Evolutionary conservation across 2,797 vertebrate genomes (phyloP), one percentile per base, ranked within the genome.

Genomic region (Meda fulgida): DNA sequence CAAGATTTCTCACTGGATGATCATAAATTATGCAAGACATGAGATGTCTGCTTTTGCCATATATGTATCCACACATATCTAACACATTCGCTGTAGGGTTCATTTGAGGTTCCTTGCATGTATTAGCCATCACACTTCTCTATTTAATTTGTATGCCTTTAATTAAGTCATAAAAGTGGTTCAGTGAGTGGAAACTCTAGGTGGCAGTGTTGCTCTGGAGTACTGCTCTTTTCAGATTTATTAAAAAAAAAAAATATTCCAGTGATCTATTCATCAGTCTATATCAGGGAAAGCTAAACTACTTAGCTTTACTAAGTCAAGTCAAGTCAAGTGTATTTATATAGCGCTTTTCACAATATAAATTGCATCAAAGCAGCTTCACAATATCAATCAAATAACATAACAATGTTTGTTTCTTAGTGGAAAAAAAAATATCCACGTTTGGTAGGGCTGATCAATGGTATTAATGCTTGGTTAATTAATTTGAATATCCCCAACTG

Each of bases 221-320:
- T 85, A 75, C 26, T 60, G 16, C 72, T 85, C 72, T 73, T 81
- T 86, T 87, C 88, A 55, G 93, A 90, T 92, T 93, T 95, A 94
- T 95, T 95, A 94, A 94, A 95, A 95, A 94, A n/a, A 94, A 94
- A 95, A 94, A 94, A 93, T 91, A 95, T 95, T 94, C 92, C 89
- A 93, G 92, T 93, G 94, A 95, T 94, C 90, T 93, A 95, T 95
- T 94, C 90, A 92, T 94, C 92, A 92, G 94, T 95, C 93, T 93
- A 91, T 95, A 94, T 94, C 91, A 92, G 92, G 60, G 82, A 77
- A 86, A 89, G 81, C 79, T 58, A 80, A 86, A 89, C 79, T 86
- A 83, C 76, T 43, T 80, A 6, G 14, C 23, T 93, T 94, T 88
- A n/a, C n/a, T n/a, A n/a, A n/a, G n/a, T n/a, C n/a, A n/a, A n/a